These are phyloP conservation scores for Aleiodes testaceus DNA, from an alignment of 2,888 invertebrate genomes.

Conservation along the genomic window DNA sequence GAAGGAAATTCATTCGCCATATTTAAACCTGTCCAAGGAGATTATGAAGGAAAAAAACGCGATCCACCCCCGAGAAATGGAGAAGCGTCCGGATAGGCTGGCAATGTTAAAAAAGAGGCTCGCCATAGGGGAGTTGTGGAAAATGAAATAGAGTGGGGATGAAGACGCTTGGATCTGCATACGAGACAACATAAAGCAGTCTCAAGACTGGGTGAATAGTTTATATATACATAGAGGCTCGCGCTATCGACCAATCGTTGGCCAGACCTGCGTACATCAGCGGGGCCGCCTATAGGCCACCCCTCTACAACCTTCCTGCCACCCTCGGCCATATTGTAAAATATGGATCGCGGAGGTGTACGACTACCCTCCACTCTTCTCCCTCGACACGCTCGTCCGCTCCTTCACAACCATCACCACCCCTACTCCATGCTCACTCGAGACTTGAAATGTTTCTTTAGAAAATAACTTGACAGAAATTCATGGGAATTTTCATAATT, in stretches of 20 bases:
- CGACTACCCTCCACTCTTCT: conserved; percentile 58
- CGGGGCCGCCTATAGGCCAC: conserved; percentile 69
- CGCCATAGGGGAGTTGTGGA: conserved; percentile 34
- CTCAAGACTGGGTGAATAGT: conserved; percentile 33
- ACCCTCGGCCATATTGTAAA: conserved; percentile 71
- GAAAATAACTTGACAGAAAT: conserved; percentile 8
- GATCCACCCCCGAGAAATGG: conserved; percentile 55
- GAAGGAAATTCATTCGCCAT: conserved; percentile 51
- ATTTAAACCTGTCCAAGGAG: conserved; percentile 41
- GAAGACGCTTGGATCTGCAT: conserved; percentile 57
- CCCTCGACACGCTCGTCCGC: conserved; percentile 36
- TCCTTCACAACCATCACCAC: conserved; percentile 37
- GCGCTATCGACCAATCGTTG: conserved; percentile 71
- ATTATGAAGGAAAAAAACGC: conserved; percentile 45
- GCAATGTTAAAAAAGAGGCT: conserved; percentile 47
- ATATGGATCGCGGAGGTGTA: conserved; percentile 72
- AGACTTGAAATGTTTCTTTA: conserved; percentile 10
- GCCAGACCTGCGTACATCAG: conserved; percentile 71
- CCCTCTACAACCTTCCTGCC: conserved; percentile 61
- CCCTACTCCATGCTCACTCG: not conserved
- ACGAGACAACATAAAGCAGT: conserved; percentile 43
- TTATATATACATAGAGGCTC: conserved; percentile 47
- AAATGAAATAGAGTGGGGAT: conserved; percentile 41
- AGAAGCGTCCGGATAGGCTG: conserved; percentile 57
- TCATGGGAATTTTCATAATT: not conserved